These are phyloP conservation scores for Coturnix japonica DNA, from an alignment of 2,113 vertebrate genomes.

Conservation along the genomic window DNA sequence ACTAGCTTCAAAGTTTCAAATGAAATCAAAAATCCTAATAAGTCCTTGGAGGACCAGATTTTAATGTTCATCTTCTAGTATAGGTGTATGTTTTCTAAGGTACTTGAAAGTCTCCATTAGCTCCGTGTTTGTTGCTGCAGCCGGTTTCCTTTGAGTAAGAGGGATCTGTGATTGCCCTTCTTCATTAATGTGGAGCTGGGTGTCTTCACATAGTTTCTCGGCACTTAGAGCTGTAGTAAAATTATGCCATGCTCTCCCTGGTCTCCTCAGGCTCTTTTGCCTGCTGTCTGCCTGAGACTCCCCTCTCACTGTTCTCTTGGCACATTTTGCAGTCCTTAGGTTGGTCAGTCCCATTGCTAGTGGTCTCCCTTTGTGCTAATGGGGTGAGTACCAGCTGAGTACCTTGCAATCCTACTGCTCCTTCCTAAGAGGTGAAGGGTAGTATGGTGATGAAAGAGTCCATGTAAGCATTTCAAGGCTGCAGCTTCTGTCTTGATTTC, in stretches of 20 bases:
- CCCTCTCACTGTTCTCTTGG: background rate
- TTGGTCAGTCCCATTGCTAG: rapidly evolving
- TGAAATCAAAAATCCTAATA: background rate
- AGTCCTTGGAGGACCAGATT: background rate
- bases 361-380: background rate
- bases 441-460: background rate
- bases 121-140: background rate
- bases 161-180: background rate
- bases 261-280: background rate
- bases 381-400: background rate
- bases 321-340: background rate
- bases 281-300: background rate
- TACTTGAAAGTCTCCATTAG: background rate
- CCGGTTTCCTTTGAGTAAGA: background rate
- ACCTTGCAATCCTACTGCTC: rapidly evolving
- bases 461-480: background rate
- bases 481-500: background rate
- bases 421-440: background rate
- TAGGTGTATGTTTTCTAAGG: background rate
- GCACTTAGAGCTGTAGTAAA: background rate
- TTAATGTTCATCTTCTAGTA: rapidly evolving
- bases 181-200: rapidly evolving
- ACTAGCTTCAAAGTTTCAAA: background rate
- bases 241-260: background rate
- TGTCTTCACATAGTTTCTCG: rapidly evolving